Evolutionary conservation across 2,797 vertebrate genomes (phyloP).

Genomic region (Semaprochilodus insignis): DNA sequence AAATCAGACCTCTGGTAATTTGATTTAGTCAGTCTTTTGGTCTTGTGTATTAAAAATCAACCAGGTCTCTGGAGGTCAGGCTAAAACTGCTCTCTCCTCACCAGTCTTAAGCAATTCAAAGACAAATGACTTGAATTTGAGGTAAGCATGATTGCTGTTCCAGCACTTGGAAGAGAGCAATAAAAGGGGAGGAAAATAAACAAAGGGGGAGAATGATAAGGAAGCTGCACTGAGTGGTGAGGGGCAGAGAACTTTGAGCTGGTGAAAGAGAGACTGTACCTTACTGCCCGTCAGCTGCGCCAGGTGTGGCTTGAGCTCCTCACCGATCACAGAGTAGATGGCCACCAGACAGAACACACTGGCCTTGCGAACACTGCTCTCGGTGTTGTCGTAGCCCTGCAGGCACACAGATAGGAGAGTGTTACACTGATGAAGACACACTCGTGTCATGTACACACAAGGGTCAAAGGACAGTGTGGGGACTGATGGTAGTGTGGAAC

Average conservation of each 20-base stretch:
- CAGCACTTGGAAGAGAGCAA: slow-evolving; percentile 44
- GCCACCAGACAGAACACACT: slow-evolving; percentile 98
- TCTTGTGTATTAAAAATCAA: neutral
- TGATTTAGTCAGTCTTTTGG: no score
- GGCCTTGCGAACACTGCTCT: slow-evolving; percentile 98
- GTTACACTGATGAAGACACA: neutral
- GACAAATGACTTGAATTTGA: slow-evolving; percentile 43
- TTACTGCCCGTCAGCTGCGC: slow-evolving; percentile 98
- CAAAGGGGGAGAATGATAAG: slow-evolving; percentile 55
- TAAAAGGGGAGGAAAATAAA: slow-evolving; percentile 47
- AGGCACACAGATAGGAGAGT: slow-evolving; percentile 41
- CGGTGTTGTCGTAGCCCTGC: slow-evolving; percentile 97
- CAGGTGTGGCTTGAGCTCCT: slow-evolving; percentile 96
- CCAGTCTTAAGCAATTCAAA: slow-evolving; percentile 57
- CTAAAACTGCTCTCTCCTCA: neutral
- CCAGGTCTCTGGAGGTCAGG: neutral
- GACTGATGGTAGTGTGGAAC: neutral
- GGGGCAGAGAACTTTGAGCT: slow-evolving; percentile 50
- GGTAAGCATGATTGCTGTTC: slow-evolving; percentile 31
- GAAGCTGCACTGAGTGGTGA: neutral
- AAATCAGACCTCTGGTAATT: no score
- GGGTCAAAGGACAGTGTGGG: neutral
- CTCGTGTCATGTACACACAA: slow-evolving; percentile 33
- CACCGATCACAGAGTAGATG: slow-evolving; percentile 98
- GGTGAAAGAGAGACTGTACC: slow-evolving; percentile 74